Evolutionary conservation across 2,113 vertebrate genomes (phyloP).

Genomic region (Illadopsis cleaveri): DNA sequence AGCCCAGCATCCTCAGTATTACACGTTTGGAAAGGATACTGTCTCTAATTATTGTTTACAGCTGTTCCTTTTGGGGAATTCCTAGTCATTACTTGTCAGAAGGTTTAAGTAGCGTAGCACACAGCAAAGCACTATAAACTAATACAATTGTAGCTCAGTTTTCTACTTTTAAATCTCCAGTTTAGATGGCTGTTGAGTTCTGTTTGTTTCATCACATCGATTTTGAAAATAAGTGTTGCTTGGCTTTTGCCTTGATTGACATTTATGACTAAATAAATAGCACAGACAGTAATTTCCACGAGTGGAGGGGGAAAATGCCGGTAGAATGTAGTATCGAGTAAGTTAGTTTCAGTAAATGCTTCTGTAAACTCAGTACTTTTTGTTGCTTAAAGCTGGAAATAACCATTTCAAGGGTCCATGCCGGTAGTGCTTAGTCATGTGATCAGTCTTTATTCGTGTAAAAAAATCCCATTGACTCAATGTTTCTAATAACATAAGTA

Average conservation of each 20-base stretch:
- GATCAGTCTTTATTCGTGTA: background rate
- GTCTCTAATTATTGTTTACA: background rate
- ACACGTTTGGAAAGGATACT: background rate
- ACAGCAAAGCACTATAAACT: background rate
- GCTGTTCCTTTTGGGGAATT: background rate
- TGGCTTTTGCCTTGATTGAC: background rate
- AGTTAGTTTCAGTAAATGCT: background rate
- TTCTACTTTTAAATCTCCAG: background rate
- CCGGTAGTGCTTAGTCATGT: background rate
- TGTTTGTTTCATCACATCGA: background rate
- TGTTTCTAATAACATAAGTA: background rate
- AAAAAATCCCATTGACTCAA: conserved; percentile 31
- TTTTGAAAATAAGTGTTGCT: background rate
- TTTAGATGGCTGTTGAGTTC: background rate
- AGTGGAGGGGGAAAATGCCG: background rate
- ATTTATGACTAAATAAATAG: background rate
- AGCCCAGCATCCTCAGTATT: background rate
- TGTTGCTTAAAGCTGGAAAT: conserved; percentile 64
- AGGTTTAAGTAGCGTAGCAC: background rate
- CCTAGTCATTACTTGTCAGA: background rate
- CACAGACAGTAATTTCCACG: background rate
- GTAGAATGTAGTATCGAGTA: background rate
- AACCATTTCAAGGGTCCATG: background rate
- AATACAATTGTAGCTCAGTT: background rate
- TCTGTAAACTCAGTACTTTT: conserved; percentile 36